Evolutionary conservation across 2,113 vertebrate genomes (phyloP).

Genomic region (Tichodroma muraria): DNA sequence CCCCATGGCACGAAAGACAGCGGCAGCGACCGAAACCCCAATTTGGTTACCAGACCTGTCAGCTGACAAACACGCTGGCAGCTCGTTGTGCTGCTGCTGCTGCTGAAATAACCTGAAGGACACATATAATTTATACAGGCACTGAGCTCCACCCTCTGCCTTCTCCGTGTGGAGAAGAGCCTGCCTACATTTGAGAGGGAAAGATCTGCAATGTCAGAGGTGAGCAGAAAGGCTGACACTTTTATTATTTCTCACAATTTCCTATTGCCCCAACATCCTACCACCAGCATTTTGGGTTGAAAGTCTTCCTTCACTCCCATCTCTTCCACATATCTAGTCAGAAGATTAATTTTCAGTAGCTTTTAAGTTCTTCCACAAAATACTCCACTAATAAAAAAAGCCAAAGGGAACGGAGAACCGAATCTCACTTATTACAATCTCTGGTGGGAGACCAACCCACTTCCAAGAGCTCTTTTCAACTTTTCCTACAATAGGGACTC

Average conservation of each 20-base stretch:
- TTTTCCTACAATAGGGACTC: not conserved
- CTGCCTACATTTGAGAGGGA: not conserved
- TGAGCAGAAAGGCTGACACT: not conserved
- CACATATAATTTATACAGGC: conserved; percentile 54
- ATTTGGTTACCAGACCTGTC: conserved; percentile 5
- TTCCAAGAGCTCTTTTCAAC: not conserved
- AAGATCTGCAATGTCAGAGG: not conserved
- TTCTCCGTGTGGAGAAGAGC: not conserved
- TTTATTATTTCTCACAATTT: not conserved
- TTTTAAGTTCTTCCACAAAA: not conserved
- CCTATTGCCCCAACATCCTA: not conserved
- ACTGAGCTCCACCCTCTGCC: conserved; percentile 51
- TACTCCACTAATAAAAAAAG: not conserved
- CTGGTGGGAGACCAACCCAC: not conserved
- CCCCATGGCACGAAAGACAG: conserved; percentile 23
- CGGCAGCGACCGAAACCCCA: not conserved
- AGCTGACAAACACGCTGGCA: conserved; percentile 15
- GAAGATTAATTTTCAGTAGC: not conserved
- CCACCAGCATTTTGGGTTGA: too few species aligned
- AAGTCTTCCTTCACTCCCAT: not conserved
- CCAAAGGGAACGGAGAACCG: fast-evolving
- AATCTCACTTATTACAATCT: not conserved
- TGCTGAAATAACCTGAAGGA: conserved; percentile 30
- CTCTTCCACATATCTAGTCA: not conserved
- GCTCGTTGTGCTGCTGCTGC: conserved; percentile 20